phyloP scores from a whole-genome alignment of 2,888 invertebrate species.

The Ametastegia equiseti region DNA sequence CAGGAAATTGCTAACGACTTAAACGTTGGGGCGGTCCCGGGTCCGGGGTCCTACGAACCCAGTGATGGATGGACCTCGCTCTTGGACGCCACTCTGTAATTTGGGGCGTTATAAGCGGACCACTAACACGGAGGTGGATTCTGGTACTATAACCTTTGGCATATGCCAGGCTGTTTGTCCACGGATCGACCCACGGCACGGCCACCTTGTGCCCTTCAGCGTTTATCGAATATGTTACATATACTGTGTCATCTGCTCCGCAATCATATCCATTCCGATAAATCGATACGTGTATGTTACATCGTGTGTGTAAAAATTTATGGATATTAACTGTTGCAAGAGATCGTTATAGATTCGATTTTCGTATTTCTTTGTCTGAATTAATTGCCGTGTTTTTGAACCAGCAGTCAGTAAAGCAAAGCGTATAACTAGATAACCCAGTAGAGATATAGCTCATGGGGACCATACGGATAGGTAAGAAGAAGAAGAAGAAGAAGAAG shows the following conservation, averaged over 20 bases:
- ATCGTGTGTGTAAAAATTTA: too few species aligned
- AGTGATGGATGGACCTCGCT: slow-evolving; percentile 72
- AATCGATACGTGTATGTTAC: too few species aligned
- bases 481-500: background rate
- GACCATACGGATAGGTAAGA: background rate
- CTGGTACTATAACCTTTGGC: slow-evolving; percentile 46
- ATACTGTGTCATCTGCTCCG: slow-evolving; percentile 1
- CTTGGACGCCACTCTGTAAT: slow-evolving; percentile 69
- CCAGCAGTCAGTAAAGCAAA: too few species aligned
- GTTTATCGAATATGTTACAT: background rate
- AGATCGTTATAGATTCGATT: background rate
- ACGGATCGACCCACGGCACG: background rate
- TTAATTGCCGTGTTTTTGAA: background rate
- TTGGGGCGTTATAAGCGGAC: slow-evolving; percentile 73
- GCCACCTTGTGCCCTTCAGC: slow-evolving; percentile 15
- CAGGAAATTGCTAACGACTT: slow-evolving; percentile 76
- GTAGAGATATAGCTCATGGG: too few species aligned
- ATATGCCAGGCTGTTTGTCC: slow-evolving; percentile 41
- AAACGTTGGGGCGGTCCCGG: slow-evolving; percentile 73
- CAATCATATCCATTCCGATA: background rate
- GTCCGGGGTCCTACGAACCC: slow-evolving; percentile 62
- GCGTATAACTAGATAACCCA: too few species aligned
- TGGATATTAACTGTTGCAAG: too few species aligned
- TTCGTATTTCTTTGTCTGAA: background rate
- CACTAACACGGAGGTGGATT: slow-evolving; percentile 65